Percentiles rank a stretch among this genome's conserved stretches.
Evolutionary conservation across 2,888 invertebrate genomes (phyloP).

Genomic region (Calameuta idolon): DNA sequence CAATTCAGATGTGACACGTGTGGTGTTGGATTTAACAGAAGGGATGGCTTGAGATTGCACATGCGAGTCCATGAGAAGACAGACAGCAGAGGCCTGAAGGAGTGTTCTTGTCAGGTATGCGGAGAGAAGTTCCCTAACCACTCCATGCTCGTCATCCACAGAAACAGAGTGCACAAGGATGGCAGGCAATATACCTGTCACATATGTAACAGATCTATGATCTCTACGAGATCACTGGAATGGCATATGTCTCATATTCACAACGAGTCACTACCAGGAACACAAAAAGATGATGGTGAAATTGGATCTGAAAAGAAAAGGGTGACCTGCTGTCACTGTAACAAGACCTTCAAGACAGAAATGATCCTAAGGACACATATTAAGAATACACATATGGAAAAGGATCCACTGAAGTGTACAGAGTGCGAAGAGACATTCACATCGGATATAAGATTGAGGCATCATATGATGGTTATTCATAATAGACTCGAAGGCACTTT

Average conservation of each 20-base stretch:
- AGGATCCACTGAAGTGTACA: constrained; percentile 61
- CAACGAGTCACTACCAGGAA: constrained; percentile 51
- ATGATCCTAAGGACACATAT: constrained; percentile 64
- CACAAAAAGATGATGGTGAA: constrained; percentile 38
- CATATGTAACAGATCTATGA: constrained; percentile 64
- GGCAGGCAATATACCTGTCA: constrained; percentile 61
- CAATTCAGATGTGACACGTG: constrained; percentile 63
- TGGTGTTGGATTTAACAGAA: constrained; percentile 62
- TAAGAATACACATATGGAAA: constrained; percentile 62
- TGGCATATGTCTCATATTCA: constrained; percentile 65
- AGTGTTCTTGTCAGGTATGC: constrained; percentile 64
- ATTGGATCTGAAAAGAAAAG: constrained; percentile 48
- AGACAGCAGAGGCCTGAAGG: constrained; percentile 60
- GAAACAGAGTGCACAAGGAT: constrained; percentile 62
- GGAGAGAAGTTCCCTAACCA: constrained; percentile 64
- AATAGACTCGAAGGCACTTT: constrained; percentile 61
- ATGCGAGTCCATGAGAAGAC: constrained; percentile 62
- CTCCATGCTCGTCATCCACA: constrained; percentile 62
- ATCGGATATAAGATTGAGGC: constrained; percentile 60
- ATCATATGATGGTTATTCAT: constrained; percentile 64
- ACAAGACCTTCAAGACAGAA: constrained; percentile 63
- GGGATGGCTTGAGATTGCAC: constrained; percentile 61
- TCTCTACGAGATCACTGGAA: constrained; percentile 59
- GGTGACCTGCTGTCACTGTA: constrained; percentile 59
- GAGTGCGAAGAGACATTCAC: constrained; percentile 60